Base-by-base conservation (phyloP, 2,113 vertebrate species). In the Lamprologus sp. region DNA sequence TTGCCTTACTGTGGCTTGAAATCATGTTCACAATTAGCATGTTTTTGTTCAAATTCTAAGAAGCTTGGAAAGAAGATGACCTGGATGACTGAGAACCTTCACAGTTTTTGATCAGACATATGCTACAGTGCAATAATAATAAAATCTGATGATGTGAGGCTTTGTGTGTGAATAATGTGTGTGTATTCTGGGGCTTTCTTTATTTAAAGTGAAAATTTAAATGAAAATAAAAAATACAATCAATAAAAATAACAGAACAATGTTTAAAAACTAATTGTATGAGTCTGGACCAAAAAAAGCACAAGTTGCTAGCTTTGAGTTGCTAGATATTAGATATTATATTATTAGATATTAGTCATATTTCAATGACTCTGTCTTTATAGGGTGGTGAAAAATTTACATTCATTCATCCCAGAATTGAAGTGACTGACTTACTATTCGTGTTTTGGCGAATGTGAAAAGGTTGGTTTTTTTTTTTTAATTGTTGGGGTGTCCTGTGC, bases 401-500 rank as follows among this genome's bases (percentile, higher is more conserved):
- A 51, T 19, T 51, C 47, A 51, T 51, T 51, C 17, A 51, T 19
- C 47, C 1, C 47, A 19, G 47, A 51, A 7, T 51, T 5, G 7
- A 51, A 51, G 8, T 51, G 17, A 3, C 17, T 51, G 47, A 51
- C 17, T 51, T 19, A 51, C 2, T 53, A 11, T 53, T 53, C 0
- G 9, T 53, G 51, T 53, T 53, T 53, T 53, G 51, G 3, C 3
- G 2, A 53, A 53, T 53, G 3, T 56, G 23, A 26, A 26, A 5
- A 12, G 4, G 51, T 53, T 53, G 9, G 0, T 0, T 2, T 19
- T 0, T 2, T 3, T 49, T 9, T 3, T 14, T 51, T 5, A 9
- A 51, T 53, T n/a, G 19, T 53, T 53, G 49, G 49, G 3, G 49
- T 55, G 53, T 55, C 53, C 11, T 55, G n/a, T 7, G 2, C 11